A percentile compares a stretch with the other conserved stretches of the same genome.
These are phyloP conservation scores for Xenopus laevis DNA, from an alignment of 2,113 vertebrate genomes.

Conservation along the genomic window DNA sequence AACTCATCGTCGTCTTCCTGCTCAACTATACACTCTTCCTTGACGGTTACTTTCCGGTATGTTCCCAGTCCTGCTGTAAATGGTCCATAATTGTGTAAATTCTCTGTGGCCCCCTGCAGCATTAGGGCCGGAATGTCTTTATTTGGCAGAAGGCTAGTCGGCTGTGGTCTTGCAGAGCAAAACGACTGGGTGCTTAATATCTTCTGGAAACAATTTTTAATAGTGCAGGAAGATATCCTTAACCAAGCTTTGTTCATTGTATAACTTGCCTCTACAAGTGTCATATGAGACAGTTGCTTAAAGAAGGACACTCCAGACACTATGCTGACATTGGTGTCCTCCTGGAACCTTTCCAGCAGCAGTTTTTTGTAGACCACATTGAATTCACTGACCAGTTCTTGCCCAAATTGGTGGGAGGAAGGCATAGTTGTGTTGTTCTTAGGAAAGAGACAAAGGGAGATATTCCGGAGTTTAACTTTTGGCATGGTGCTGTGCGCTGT, in stretches of 20 bases:
- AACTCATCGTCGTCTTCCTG: constrained; percentile 3
- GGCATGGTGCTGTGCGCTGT: constrained; percentile 20
- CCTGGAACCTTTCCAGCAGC: constrained; percentile 29
- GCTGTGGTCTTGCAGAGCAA: constrained; percentile 12
- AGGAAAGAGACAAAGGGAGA: constrained; percentile 31
- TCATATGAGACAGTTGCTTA: constrained; percentile 13
- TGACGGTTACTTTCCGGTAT: constrained; percentile 20
- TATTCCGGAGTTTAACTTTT: constrained; percentile 36
- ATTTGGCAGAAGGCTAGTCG: not conserved
- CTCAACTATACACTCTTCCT: constrained; percentile 28
- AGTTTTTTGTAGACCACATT: constrained; percentile 22
- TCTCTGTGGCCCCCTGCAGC: constrained; percentile 3
- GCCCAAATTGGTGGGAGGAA: constrained; percentile 22
- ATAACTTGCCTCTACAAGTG: constrained; percentile 37
- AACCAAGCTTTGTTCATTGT: constrained; percentile 40
- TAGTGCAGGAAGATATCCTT: constrained; percentile 14
- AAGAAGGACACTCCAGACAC: not conserved
- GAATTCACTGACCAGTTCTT: constrained; percentile 31
- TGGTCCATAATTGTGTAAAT: not conserved
- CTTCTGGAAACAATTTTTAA: constrained; percentile 22
- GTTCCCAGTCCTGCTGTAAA: not conserved
- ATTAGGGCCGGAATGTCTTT: not conserved
- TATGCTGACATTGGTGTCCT: constrained; percentile 1
- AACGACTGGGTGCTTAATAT: constrained; percentile 1
- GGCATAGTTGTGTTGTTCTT: constrained; percentile 6